phyloP scores from a whole-genome alignment of 2,888 invertebrate species.

The Coenonympha glycerion region DNA sequence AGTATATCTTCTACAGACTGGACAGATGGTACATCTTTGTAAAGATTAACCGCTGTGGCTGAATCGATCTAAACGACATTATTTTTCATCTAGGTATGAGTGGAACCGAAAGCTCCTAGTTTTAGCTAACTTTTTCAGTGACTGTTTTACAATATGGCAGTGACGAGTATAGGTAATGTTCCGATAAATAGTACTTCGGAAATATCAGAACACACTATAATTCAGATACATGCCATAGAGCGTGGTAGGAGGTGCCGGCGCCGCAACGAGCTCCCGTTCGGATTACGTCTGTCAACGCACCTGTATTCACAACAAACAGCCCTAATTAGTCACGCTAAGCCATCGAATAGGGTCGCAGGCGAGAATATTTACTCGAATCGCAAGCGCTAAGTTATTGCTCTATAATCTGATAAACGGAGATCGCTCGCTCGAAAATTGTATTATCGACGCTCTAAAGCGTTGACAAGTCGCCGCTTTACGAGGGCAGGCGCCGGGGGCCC shows the following conservation, averaged over 20 bases:
- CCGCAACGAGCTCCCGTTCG: slow-evolving; percentile 31
- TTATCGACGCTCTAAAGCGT: slow-evolving; percentile 70
- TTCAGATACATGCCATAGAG: slow-evolving; percentile 11
- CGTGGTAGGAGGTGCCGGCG: slow-evolving; percentile 13
- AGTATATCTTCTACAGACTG: too few species aligned
- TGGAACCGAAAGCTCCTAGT: too few species aligned
- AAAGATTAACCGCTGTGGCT: too few species aligned
- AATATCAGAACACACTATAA: not conserved
- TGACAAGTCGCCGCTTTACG: slow-evolving; percentile 72
- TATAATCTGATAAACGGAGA: slow-evolving; percentile 69
- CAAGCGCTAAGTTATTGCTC: slow-evolving; percentile 60
- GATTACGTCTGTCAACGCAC: slow-evolving; percentile 61
- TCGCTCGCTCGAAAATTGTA: slow-evolving; percentile 64
- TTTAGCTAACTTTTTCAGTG: too few species aligned
- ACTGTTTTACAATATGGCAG: too few species aligned
- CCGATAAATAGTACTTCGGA: too few species aligned
- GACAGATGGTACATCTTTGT: too few species aligned
- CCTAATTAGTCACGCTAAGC: slow-evolving; percentile 62
- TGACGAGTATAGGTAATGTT: too few species aligned
- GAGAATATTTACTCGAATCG: slow-evolving; percentile 64
- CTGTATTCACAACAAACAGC: slow-evolving; percentile 56
- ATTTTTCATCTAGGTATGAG: too few species aligned
- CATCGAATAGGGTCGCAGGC: slow-evolving; percentile 45
- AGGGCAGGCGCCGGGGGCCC: slow-evolving; percentile 62
- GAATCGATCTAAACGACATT: too few species aligned